These are phyloP conservation scores for Mycalesis mineus DNA, from an alignment of 2,888 invertebrate species.

Conservation along the genomic window DNA sequence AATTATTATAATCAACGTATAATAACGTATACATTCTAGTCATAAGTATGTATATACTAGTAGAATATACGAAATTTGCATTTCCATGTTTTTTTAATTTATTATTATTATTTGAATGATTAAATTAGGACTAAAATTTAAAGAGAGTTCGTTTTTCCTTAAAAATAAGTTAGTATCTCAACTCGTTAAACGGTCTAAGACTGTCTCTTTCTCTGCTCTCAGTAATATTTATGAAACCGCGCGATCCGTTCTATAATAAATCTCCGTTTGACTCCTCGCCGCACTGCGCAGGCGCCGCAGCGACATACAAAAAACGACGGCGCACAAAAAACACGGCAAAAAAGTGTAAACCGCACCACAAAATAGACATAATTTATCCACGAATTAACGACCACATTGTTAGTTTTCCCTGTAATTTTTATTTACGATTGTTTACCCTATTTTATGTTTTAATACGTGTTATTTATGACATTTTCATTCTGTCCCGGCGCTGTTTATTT, in stretches of 20 bases:
- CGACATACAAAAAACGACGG: constrained; percentile 56
- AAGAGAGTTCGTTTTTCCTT: no score
- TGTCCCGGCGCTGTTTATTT: constrained; percentile 50
- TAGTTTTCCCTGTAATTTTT: constrained; percentile 71
- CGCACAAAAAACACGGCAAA: constrained; percentile 39
- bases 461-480: constrained; percentile 64
- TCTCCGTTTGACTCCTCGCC: constrained; percentile 18
- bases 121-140: no score
- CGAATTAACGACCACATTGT: constrained; percentile 70
- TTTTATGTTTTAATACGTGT: constrained; percentile 76
- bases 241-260: not conserved
- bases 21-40: no score
- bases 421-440: constrained; percentile 77
- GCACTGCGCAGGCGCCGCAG: constrained; percentile 62
- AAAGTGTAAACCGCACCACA: constrained; percentile 71
- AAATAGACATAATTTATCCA: constrained; percentile 72
- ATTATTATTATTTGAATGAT: no score
- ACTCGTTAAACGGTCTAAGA: not conserved
- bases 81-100: no score
- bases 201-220: not conserved
- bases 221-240: not conserved
- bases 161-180: no score
- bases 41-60: no score
- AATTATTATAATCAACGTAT: no score
- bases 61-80: no score